Evolutionary conservation across 2,113 vertebrate genomes (phyloP), one percentile per base, ranked within the genome.

Genomic region (Mungos mungo): DNA sequence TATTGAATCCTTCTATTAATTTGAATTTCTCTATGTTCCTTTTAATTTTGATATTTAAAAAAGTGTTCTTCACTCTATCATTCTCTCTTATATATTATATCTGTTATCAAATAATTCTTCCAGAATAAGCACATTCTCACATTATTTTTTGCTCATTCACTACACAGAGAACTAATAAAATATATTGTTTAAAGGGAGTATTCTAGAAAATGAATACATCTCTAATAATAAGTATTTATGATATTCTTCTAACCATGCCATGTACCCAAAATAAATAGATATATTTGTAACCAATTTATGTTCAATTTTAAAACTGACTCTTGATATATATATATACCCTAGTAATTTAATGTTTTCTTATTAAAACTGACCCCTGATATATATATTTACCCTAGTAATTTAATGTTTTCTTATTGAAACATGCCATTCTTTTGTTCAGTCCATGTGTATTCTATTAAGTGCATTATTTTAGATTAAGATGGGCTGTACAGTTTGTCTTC

Each of bases 31-130:
- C 21, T 92, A 5, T 71, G n/a, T 91, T 92, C 21, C 41, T 82
- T 84, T 90, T 89, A 93, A 93, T 89, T 96, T 60, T 92, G 18
- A 86, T 79, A 82, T 35, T 89, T 66, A 93, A 66, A 80, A 93
- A 97, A 83, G 25, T 54, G 6, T 65, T 41, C 29, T 79, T 89
- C 29, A 57, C 23, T 85, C 0, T 60, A 86, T 69, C 41, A 95
- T 7, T 79, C 23, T 79, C 25, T 71, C 3, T 31, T 57, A 45
- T 71, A 33, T 41, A 14, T 60, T 90, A 54, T 15, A 54, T 65
- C 13, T 81, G 3, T 69, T 85, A 68, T 60, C 8, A 93, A 92
- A 72, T 33, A 82, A 25, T 52, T 93, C 10, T 96, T 81, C 15
- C 38, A 77, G 25, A 15, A 45, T 60, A 50, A 86, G 8, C 7